phyloP scores from a whole-genome alignment of 2,888 invertebrate species.

The Melanargia galathea region DNA sequence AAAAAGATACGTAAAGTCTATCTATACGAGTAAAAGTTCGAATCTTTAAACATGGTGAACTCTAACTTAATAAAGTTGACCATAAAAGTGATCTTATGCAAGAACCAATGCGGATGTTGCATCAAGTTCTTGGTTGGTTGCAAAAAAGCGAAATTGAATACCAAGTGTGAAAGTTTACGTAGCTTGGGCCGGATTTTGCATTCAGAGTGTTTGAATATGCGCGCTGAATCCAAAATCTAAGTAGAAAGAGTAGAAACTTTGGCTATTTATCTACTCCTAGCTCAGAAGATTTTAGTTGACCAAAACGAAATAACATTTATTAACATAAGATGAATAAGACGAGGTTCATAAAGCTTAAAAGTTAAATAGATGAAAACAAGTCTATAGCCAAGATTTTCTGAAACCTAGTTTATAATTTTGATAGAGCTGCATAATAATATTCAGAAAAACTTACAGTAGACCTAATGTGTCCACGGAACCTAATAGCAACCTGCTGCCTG shows the following conservation, averaged over 20 bases:
- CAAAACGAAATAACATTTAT: not conserved
- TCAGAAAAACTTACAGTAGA: too few relatives aligned
- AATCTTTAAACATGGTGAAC: not conserved
- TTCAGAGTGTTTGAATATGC: not conserved
- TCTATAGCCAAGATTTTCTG: not conserved
- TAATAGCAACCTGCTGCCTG: too few relatives aligned
- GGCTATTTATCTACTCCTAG: too few relatives aligned
- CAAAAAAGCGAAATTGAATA: constrained; percentile 9
- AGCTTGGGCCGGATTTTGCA: constrained; percentile 1
- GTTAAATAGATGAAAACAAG: not conserved
- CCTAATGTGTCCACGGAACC: too few relatives aligned
- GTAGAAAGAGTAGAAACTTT: not conserved
- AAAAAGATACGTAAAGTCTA: not conserved
- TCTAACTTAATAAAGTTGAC: not conserved
- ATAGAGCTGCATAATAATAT: too few relatives aligned
- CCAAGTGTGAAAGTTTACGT: constrained; percentile 9
- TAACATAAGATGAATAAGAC: not conserved
- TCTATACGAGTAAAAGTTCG: not conserved
- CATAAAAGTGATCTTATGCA: constrained; percentile 4
- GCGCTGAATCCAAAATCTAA: constrained; percentile 1
- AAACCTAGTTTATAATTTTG: not conserved
- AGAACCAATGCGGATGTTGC: constrained; percentile 1
- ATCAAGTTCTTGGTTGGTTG: not conserved
- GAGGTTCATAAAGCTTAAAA: not conserved
- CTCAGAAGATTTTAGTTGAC: not conserved